Evolutionary conservation across 2,113 vertebrate species (phyloP).

Genomic region (Illadopsis cleaveri): DNA sequence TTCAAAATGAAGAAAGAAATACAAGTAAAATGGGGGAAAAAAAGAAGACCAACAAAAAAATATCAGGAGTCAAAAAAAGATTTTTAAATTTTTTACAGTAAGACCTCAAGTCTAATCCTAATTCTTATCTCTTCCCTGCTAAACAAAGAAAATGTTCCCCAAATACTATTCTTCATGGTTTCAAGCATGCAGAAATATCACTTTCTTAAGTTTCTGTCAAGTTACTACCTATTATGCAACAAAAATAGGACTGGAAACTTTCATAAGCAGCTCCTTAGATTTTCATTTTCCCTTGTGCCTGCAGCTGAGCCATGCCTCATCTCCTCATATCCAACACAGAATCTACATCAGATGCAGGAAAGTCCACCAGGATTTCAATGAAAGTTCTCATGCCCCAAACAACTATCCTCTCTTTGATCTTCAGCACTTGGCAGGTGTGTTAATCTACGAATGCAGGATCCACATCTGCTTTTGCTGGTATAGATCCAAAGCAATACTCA

Average conservation of each 20-base stretch:
- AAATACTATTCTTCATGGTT: neutral
- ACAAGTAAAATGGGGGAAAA: neutral
- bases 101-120: neutral
- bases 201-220: slow-evolving; percentile 59
- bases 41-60: neutral
- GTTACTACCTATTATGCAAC: slow-evolving; percentile 43
- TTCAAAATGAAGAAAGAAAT: neutral
- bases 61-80: neutral
- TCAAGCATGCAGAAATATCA: slow-evolving; percentile 23
- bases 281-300: slow-evolving; percentile 34
- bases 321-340: slow-evolving; percentile 13
- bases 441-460: slow-evolving; percentile 37
- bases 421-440: slow-evolving; percentile 61
- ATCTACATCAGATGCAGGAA: slow-evolving; percentile 42
- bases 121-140: neutral
- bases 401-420: slow-evolving; percentile 46
- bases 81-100: neutral
- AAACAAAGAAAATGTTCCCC: neutral
- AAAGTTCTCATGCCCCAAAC: slow-evolving; percentile 49
- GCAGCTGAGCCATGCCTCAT: slow-evolving; percentile 59
- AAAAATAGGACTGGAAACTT: slow-evolving; percentile 42
- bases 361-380: slow-evolving; percentile 20
- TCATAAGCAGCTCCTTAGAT: slow-evolving; percentile 41
- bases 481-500: slow-evolving; percentile 53
- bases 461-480: slow-evolving; percentile 64